phyloP scores from a whole-genome alignment of 2,888 invertebrate genomes.

The Xiphydria camelus region DNA sequence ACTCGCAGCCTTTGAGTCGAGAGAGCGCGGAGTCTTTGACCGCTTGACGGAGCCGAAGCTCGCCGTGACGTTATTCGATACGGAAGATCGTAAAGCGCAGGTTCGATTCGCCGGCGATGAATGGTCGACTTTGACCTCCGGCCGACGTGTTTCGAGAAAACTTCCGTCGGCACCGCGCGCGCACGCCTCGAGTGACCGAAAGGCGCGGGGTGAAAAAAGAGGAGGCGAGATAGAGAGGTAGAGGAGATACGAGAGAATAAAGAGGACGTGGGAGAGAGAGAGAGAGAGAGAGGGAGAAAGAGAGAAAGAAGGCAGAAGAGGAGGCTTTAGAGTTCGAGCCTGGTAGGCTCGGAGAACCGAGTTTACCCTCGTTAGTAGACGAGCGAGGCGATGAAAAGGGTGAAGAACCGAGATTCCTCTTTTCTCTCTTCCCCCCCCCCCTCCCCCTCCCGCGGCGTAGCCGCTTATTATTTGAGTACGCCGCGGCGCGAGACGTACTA shows the following conservation, averaged over 20 bases:
- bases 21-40: too few relatives aligned
- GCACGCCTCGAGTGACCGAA: constrained; percentile 17
- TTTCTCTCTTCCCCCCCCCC: constrained; percentile 3
- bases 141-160: too few relatives aligned
- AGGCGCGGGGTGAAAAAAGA: not conserved
- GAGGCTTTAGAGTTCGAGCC: constrained; percentile 25
- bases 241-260: not conserved
- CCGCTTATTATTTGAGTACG: too few relatives aligned
- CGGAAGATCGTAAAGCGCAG: too few relatives aligned
- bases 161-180: constrained; percentile 11
- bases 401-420: constrained; percentile 29
- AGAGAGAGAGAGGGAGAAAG: constrained; percentile 21
- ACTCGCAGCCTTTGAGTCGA: too few relatives aligned
- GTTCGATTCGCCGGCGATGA: too few relatives aligned
- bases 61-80: too few relatives aligned
- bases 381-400: constrained; percentile 33
- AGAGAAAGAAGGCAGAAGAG: constrained; percentile 17
- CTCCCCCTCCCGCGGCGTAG: constrained; percentile 2
- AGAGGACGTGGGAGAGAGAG: constrained; percentile 11
- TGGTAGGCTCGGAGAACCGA: constrained; percentile 30
- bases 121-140: too few relatives aligned
- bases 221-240: not conserved
- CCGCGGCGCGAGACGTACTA: too few relatives aligned
- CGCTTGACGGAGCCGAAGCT: too few relatives aligned
- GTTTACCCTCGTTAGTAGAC: constrained; percentile 44